Evolutionary conservation across 2,113 vertebrate species (phyloP).

Genomic region (Otolemur garnettii): DNA sequence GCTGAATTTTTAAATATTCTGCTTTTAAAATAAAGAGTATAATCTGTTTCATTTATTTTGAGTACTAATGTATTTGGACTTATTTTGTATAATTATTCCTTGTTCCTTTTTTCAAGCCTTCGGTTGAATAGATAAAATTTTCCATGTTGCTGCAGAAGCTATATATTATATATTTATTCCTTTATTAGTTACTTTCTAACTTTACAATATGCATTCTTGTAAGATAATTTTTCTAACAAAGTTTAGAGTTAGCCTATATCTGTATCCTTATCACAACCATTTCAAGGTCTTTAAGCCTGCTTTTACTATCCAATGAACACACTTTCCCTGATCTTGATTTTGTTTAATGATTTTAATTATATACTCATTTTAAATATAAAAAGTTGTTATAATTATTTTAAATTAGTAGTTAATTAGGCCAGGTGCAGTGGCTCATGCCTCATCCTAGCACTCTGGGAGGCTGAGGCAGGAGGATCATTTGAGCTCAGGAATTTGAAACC

Average conservation of each 20-base stretch:
- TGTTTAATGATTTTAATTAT: slow-evolving; percentile 31
- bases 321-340: background rate
- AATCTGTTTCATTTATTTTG: slow-evolving; percentile 29
- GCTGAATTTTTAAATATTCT: background rate
- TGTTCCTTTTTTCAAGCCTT: slow-evolving; percentile 20
- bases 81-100: slow-evolving; percentile 35
- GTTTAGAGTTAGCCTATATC: background rate
- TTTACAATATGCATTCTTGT: slow-evolving; percentile 17
- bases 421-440: no score
- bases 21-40: background rate
- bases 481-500: no score
- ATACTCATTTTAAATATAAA: slow-evolving; percentile 27
- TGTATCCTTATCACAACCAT: background rate
- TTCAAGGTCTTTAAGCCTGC: background rate
- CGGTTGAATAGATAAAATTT: slow-evolving; percentile 14
- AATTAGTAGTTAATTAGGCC: background rate
- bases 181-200: background rate
- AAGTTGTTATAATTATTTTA: slow-evolving; percentile 14
- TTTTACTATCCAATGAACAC: background rate
- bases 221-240: slow-evolving; percentile 10
- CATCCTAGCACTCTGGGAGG: no score
- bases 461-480: no score
- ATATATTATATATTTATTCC: background rate
- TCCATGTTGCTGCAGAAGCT: background rate
- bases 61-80: slow-evolving; percentile 39